Base-by-base conservation (phyloP, 23 tunicate genomes). In the Styela clava region DNA sequence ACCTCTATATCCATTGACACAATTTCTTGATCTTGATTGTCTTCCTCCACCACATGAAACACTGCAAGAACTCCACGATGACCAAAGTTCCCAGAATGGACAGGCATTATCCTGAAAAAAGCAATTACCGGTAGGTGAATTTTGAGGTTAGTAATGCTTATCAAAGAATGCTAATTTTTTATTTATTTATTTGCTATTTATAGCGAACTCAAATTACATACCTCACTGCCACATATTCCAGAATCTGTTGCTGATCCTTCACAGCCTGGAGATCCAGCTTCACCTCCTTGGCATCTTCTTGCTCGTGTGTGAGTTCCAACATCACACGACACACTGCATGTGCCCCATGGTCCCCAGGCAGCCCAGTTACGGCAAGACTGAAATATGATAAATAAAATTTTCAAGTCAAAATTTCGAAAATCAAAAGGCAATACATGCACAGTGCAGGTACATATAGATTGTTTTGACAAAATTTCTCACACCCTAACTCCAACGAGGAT, bases 361-460 rank as follows among this genome's bases (percentile, higher is more conserved):
- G 88, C 52, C 86, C 91, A 87, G 25, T 61, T 67, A 34, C 93
- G 84, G 62, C 97, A 92, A 37, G 91, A 44, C 97, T 92, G 72
- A 1, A 27, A 33, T 26, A 62, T 63, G 68, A 67, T n/a, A n/a
- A n/a, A n/a, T n/a, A n/a, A n/a, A n/a, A n/a, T n/a, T n/a, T 0
- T 21, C 0, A 23, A 23, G 22, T 61, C 64, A 61, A 0, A 21
- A 61, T 61, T 61, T 61, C 1, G 0, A 61, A 61, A 61, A n/a
- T n/a, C n/a, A n/a, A n/a, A n/a, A n/a, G n/a, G 64, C n/a, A 23
- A 0, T 61, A 0, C 22, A 61, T 61, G 1, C 64, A 61, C n/a
- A n/a, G n/a, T n/a, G n/a, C n/a, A n/a, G n/a, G n/a, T n/a, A n/a
- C n/a, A n/a, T n/a, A n/a, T n/a, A n/a, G n/a, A n/a, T n/a, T n/a